Evolutionary conservation across 2,888 invertebrate species (phyloP), one percentile per base, ranked within the genome.

Genomic region (Nymphalis c-album): DNA sequence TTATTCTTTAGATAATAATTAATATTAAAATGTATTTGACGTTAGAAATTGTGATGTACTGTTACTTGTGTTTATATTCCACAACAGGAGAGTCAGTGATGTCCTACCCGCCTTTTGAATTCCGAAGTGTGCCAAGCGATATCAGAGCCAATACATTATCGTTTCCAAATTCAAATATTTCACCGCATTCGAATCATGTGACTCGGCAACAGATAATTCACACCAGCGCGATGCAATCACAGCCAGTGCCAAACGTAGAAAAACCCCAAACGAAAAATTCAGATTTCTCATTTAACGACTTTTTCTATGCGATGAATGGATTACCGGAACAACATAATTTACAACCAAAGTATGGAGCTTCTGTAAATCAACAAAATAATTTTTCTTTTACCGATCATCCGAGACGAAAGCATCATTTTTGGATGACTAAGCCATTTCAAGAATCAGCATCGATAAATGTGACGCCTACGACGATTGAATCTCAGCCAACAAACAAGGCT

Each of bases 91-190:
- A 86, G 55, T 76, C 78, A 46, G 73, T 80, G 59, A 76, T 83
- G 75, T 81, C 81, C 62, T 80, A 82, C 60, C 79, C 83, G 26
- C 78, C 82, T 47, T 77, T 80, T 18, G 87, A 86, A 70, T 76
- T 79, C 63, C 81, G 84, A 69, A 74, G 81, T 65, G 68, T 71
- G 18, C 69, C 73, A 60, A 61, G 69, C 45, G 73, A 75, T 51
- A 67, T 68, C 61, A 60, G 62, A 68, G 35, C 63, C 35, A 69
- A 69, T 64, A 59, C 63, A 60, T 64, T 73, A 60, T 66, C 69
- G 60, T 60, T 69, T 64, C 68, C 62, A 58, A 71, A 71, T 70
- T 67, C 71, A 61, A 70, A 70, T 70, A 63, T 70, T 64, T 67
- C 68, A 50, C 60, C 67, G 22, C 71, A 67, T 64, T 67, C 57